Conservation (phyloP, 2,888 invertebrate species). For the Apodemia mormo region DNA sequence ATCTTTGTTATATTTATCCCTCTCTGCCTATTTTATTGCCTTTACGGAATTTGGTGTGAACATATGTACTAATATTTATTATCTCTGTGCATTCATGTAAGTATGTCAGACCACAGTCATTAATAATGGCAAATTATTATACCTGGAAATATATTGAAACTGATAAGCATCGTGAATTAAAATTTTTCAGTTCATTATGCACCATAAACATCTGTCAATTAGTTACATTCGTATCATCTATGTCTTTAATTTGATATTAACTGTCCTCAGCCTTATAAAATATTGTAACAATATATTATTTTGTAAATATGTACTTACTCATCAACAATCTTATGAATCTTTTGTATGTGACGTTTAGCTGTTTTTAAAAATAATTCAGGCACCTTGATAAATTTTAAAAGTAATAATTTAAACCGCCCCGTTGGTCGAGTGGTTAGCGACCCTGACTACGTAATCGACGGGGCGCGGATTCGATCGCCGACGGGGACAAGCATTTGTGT, state of each 20-base stretch:
- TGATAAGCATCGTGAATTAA: constrained; percentile 7
- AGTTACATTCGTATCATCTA: background rate
- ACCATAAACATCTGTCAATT: constrained; percentile 9
- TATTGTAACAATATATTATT: background rate
- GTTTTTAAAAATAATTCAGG: no score
- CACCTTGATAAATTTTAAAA: no score
- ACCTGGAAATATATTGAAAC: constrained; percentile 4
- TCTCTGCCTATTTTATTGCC: no score
- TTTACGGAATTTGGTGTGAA: no score
- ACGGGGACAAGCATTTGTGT: no score
- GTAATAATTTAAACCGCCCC: no score
- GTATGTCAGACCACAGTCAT: background rate
- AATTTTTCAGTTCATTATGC: constrained; percentile 11
- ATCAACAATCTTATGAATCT: background rate
- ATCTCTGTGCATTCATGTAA: constrained; percentile 9
- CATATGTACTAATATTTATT: no score
- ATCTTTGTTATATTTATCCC: no score
- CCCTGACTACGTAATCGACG: no score
- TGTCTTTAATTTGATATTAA: constrained; percentile 1
- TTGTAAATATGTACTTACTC: background rate
- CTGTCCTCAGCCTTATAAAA: background rate
- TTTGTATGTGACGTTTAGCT: background rate
- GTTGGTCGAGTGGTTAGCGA: no score
- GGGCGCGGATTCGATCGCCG: no score
- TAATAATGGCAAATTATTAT: constrained; percentile 15